phyloP scores from a whole-genome alignment of 2,888 invertebrate species.

The Pemphredon lugubris region DNA sequence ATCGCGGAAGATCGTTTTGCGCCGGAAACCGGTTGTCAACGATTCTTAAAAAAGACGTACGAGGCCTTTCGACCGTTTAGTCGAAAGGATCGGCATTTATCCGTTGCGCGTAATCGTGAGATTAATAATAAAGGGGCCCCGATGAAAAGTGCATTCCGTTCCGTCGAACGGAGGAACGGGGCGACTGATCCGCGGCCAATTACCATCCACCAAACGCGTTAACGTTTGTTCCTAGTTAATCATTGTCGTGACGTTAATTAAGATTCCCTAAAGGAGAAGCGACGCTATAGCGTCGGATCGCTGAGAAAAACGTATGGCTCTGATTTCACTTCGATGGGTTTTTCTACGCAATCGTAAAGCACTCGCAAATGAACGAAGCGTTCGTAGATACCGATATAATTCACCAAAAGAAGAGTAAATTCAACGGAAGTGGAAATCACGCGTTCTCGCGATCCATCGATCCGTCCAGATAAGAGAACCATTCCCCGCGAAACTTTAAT shows the following conservation, averaged over 20 bases:
- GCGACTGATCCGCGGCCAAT: neutral
- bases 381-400: too few relatives aligned
- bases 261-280: too few relatives aligned
- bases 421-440: slow-evolving; percentile 21
- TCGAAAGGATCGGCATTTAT: slow-evolving; percentile 39
- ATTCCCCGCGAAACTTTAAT: too few relatives aligned
- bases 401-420: too few relatives aligned
- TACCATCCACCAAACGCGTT: neutral
- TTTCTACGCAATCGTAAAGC: too few relatives aligned
- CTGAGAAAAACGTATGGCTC: too few relatives aligned
- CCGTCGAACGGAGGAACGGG: slow-evolving; percentile 11
- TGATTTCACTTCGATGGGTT: too few relatives aligned
- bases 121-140: slow-evolving; percentile 30
- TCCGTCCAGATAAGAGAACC: slow-evolving; percentile 6
- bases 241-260: too few relatives aligned
- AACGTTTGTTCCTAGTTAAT: too few relatives aligned
- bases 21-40: slow-evolving; percentile 27
- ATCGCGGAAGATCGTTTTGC: slow-evolving; percentile 4
- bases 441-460: slow-evolving; percentile 9
- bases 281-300: too few relatives aligned
- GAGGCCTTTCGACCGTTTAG: slow-evolving; percentile 22
- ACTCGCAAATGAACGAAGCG: too few relatives aligned
- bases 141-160: slow-evolving; percentile 21
- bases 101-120: slow-evolving; percentile 30
- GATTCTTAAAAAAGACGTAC: neutral